Evolutionary conservation across 2,113 vertebrate species (phyloP), one percentile per base, ranked within the genome.

Genomic region (Marcusenius ussheri): DNA sequence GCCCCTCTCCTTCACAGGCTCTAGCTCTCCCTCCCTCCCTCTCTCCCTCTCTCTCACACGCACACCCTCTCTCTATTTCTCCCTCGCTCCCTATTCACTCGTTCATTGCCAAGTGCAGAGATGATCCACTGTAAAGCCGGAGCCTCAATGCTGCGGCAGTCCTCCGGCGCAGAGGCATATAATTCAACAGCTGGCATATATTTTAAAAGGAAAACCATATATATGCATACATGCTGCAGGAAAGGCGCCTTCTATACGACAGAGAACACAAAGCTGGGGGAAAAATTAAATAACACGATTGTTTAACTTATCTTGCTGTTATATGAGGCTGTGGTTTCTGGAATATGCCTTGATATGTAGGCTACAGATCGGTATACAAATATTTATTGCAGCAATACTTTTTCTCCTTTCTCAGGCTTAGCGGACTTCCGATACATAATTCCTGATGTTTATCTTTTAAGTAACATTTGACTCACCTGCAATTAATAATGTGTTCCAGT

Each of bases 1-100:
- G 91, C 91, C 90, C 89, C 91, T 90, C 91, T 84, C 83, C 86
- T 87, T 94, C 93, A 39, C 87, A n/a, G 53, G 15, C 92, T 93
- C 90, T 93, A 93, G 90, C 93, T 93, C 95, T 89, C 93, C 91
- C 92, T 90, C 92, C 90, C 91, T 91, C 94, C 93, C 92, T 77
- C 83, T 93, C 91, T 91, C 94, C 92, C 92, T 66, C 83, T 94
- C 93, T 58, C 87, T 62, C 50, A 39, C 93, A 92, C 89, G 92
- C 94, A 90, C 93, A 92, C 94, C 88, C 93, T 85, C 93, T 94
- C 93, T 93, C 49, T 91, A 92, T 90, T 92, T 91, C 91, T 92
- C 94, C 92, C 92, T 74, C 93, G 93, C 93, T 58, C 87, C 39
- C 92, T 51, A 90, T 66, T 91, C 62, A 74, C 88, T 89, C 90